Evolutionary conservation across 1,140 invertebrate genomes (phyloP).

Genomic region (Nephotettix cincticeps): DNA sequence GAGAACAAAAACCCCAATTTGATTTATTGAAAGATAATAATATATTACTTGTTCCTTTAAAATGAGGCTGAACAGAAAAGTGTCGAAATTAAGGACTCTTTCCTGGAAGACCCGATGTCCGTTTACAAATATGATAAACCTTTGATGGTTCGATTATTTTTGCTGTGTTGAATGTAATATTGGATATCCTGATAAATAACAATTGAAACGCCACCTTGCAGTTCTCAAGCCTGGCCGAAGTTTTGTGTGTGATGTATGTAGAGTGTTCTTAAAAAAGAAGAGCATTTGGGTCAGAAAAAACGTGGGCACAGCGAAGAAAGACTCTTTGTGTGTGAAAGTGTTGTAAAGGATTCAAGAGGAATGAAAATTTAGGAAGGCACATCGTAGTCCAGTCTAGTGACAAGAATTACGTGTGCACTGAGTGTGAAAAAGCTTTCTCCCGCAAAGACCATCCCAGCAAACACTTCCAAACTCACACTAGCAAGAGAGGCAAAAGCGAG

Average conservation of each 20-base stretch:
- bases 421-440: conserved; percentile 73
- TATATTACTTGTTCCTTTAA: too few relatives aligned
- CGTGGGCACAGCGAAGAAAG: conserved; percentile 71
- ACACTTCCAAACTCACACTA: conserved; percentile 69
- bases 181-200: conserved; percentile 70
- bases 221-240: conserved; percentile 66
- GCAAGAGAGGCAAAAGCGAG: background rate
- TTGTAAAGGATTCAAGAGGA: conserved; percentile 70
- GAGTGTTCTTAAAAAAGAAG: conserved; percentile 66
- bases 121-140: too few relatives aligned
- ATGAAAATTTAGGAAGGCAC: conserved; percentile 73
- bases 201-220: conserved; percentile 67
- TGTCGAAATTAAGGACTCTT: too few relatives aligned
- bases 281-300: conserved; percentile 72
- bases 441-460: conserved; percentile 76
- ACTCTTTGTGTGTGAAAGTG: conserved; percentile 71
- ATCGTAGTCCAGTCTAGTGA: conserved; percentile 74
- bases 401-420: conserved; percentile 61
- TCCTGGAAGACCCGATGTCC: too few relatives aligned
- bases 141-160: too few relatives aligned
- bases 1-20: too few relatives aligned
- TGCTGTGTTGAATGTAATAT: conserved; percentile 71
- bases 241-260: conserved; percentile 56
- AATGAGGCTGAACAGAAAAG: too few relatives aligned
- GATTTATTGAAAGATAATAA: too few relatives aligned